Conservation (phyloP, 2,888 invertebrate genomes). For the Suillia variegata region DNA sequence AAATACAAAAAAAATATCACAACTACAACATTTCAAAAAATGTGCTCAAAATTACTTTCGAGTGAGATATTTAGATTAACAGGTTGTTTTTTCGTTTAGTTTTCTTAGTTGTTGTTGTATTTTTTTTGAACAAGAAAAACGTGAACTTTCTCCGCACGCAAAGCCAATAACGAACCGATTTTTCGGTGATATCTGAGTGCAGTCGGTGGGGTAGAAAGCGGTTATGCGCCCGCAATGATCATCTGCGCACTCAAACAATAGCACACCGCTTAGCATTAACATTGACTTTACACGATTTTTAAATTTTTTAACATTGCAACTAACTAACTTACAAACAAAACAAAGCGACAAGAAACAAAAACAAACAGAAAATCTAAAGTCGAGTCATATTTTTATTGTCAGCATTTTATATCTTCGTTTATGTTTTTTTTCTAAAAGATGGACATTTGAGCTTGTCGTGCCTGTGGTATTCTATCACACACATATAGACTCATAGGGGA, state of each 20-base stretch:
- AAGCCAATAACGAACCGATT: slow-evolving; percentile 52
- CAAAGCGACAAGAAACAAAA: background rate
- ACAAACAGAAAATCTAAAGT: slow-evolving; percentile 28
- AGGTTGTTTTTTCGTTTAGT: slow-evolving; percentile 60
- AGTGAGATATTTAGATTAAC: slow-evolving; percentile 60
- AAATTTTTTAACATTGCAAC: slow-evolving; percentile 28
- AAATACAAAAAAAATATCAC: too few species aligned
- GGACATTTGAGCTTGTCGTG: slow-evolving; percentile 36
- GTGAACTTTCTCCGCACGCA: slow-evolving; percentile 59
- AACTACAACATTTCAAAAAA: background rate
- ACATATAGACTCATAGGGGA: too few species aligned
- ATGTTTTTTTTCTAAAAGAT: background rate
- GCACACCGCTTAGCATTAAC: slow-evolving; percentile 48
- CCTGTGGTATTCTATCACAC: slow-evolving; percentile 39
- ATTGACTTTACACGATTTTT: slow-evolving; percentile 59
- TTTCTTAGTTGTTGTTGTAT: too few species aligned
- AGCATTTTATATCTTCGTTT: slow-evolving; percentile 29
- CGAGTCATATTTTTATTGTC: slow-evolving; percentile 55
- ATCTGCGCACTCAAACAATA: slow-evolving; percentile 32
- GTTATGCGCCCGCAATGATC: too few species aligned
- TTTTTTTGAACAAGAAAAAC: slow-evolving; percentile 57
- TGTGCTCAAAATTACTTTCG: slow-evolving; percentile 16
- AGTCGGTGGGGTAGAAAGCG: background rate
- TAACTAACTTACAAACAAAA: background rate
- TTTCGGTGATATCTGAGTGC: background rate